These are phyloP conservation scores for Chrysemys picta DNA, from an alignment of 2,113 vertebrate genomes.

Conservation along the genomic window DNA sequence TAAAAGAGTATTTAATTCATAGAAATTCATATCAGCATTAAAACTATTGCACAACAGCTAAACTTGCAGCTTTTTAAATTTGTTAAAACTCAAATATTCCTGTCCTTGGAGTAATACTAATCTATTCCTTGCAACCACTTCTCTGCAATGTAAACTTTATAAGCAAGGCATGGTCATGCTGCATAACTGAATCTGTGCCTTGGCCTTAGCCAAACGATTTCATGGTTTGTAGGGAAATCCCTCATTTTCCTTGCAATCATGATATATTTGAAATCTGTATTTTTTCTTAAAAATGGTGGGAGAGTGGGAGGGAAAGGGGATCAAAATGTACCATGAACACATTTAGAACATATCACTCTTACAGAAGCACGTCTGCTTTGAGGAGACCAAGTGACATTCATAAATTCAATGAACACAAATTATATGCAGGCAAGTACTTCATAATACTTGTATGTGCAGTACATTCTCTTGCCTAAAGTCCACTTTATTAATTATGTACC, in stretches of 20 bases:
- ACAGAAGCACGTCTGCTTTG: constrained; percentile 50
- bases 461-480: constrained; percentile 5
- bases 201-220: constrained; percentile 32
- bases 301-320: neutral
- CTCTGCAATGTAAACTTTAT: neutral
- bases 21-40: neutral
- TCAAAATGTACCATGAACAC: constrained; percentile 5
- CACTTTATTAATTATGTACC: neutral
- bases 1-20: neutral
- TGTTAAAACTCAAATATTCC: neutral
- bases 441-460: constrained; percentile 57
- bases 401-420: constrained; percentile 50
- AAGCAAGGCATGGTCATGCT: neutral
- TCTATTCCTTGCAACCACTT: constrained; percentile 14
- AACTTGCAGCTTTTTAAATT: neutral
- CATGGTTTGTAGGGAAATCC: constrained; percentile 46
- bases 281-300: constrained; percentile 13
- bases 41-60: neutral
- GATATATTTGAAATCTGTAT: neutral
- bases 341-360: constrained; percentile 48
- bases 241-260: constrained; percentile 25
- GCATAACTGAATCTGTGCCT: neutral
- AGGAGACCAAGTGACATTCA: constrained; percentile 48
- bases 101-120: constrained; percentile 11
- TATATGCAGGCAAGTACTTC: constrained; percentile 30